A percentile compares a stretch with the other conserved stretches of the same genome.
These are phyloP conservation scores for Drosophila kambysellisi DNA, from an alignment of 2,888 invertebrate genomes.

Conservation along the genomic window DNA sequence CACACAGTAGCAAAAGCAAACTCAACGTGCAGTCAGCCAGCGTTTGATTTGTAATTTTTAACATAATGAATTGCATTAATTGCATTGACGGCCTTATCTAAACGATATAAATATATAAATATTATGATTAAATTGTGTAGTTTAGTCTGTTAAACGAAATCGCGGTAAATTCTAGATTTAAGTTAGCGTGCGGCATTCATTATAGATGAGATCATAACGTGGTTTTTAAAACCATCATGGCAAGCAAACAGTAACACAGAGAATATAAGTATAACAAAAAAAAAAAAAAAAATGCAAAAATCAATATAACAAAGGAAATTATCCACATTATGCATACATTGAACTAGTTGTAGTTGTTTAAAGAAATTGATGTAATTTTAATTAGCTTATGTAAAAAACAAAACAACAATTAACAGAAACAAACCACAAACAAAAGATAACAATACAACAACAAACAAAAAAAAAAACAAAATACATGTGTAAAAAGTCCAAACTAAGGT, in stretches of 20 bases:
- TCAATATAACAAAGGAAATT: conserved; percentile 23
- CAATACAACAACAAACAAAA: conserved; percentile 22
- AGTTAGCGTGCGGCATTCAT: conserved; percentile 43
- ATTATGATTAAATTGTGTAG: conserved; percentile 70
- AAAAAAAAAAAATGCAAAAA: conserved; percentile 4
- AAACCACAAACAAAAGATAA: conserved; percentile 38
- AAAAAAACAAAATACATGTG: conserved; percentile 38
- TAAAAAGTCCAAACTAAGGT: conserved; percentile 65
- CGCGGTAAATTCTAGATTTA: conserved; percentile 62
- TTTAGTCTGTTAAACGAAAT: conserved; percentile 77
- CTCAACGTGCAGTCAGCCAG: conserved; percentile 63
- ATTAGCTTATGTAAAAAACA: conserved; percentile 57
- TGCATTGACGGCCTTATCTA: conserved; percentile 78
- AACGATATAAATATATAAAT: conserved; percentile 70
- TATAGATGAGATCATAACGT: conserved; percentile 34
- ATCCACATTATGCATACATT: conserved; percentile 62
- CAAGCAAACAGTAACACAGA: conserved; percentile 20
- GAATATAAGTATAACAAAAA: conserved; percentile 8
- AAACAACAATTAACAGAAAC: conserved; percentile 48
- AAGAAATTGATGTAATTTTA: conserved; percentile 66
- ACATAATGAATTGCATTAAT: conserved; percentile 70
- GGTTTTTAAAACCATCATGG: conserved; percentile 70
- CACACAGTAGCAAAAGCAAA: conserved; percentile 38
- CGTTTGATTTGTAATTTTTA: conserved; percentile 69
- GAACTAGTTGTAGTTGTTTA: conserved; percentile 72